Percentiles rank a stretch among this genome's conserved stretches.
These are phyloP conservation scores for Cacoxenus indagator DNA, from an alignment of 2,888 invertebrate species.

Conservation along the genomic window DNA sequence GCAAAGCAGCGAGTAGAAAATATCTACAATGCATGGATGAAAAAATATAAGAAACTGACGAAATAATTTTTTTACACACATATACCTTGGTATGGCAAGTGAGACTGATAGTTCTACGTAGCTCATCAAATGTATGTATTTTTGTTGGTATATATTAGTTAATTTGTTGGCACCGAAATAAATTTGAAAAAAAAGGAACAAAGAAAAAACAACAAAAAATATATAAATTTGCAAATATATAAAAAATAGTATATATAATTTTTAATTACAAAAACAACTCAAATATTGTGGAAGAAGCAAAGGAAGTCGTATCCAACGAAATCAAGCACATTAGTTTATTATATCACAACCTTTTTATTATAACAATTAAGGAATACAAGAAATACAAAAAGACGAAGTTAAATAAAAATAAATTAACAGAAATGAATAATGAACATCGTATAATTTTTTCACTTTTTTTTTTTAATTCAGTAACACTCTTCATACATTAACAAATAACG, in stretches of 20 bases:
- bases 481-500: too few species aligned
- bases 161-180: too few species aligned
- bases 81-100: constrained; percentile 61
- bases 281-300: neutral
- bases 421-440: neutral
- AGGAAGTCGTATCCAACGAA: neutral
- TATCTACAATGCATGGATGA: too few species aligned
- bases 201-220: constrained; percentile 28
- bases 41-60: neutral
- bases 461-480: too few species aligned
- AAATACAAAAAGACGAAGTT: too few species aligned
- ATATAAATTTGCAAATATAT: constrained; percentile 6
- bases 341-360: constrained; percentile 5
- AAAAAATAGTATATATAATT: constrained; percentile 35
- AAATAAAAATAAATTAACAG: neutral
- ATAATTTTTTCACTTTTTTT: too few species aligned
- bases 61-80: neutral
- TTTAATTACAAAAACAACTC: constrained; percentile 18
- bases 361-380: neutral
- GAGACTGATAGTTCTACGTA: constrained; percentile 67
- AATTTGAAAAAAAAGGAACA: constrained; percentile 20
- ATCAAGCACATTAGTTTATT: neutral
- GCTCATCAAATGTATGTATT: constrained; percentile 42
- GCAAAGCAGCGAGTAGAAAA: too few species aligned
- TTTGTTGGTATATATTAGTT: constrained; percentile 15